These are phyloP conservation scores for Drepana arcuata DNA, from an alignment of 1,140 invertebrate species.

Conservation along the genomic window DNA sequence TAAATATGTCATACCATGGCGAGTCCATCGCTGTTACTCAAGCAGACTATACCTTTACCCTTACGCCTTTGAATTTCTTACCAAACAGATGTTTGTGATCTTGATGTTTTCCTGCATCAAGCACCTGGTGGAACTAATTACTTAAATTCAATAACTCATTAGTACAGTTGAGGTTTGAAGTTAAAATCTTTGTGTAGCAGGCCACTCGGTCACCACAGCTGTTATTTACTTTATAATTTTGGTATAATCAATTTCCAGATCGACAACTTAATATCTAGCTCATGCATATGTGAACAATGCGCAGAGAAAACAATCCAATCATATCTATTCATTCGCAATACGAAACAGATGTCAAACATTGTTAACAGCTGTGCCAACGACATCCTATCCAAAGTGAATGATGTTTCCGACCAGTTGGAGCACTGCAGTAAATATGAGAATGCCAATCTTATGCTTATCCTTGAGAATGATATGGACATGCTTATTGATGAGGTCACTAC, in stretches of 20 bases:
- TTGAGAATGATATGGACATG: constrained; percentile 18
- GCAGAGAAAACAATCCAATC: constrained; percentile 19
- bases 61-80: too few species aligned
- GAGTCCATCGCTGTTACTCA: too few species aligned
- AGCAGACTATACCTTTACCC: too few species aligned
- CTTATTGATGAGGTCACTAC: constrained; percentile 13
- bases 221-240: background rate
- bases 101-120: too few species aligned
- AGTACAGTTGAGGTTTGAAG: too few species aligned
- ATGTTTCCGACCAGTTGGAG: constrained; percentile 5
- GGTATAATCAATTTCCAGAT: constrained; percentile 13
- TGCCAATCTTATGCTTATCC: constrained; percentile 16
- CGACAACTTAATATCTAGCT: constrained; percentile 12
- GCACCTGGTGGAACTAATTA: too few species aligned
- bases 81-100: too few species aligned
- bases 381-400: constrained; percentile 11
- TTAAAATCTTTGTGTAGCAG: too few species aligned
- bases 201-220: too few species aligned
- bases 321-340: constrained; percentile 20
- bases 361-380: constrained; percentile 20
- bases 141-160: too few species aligned
- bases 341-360: constrained; percentile 13
- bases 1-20: too few species aligned
- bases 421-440: constrained; percentile 3
- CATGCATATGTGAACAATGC: constrained; percentile 15